Conservation (phyloP, 2,797 vertebrate species). For the Aplochiton taeniatus region DNA sequence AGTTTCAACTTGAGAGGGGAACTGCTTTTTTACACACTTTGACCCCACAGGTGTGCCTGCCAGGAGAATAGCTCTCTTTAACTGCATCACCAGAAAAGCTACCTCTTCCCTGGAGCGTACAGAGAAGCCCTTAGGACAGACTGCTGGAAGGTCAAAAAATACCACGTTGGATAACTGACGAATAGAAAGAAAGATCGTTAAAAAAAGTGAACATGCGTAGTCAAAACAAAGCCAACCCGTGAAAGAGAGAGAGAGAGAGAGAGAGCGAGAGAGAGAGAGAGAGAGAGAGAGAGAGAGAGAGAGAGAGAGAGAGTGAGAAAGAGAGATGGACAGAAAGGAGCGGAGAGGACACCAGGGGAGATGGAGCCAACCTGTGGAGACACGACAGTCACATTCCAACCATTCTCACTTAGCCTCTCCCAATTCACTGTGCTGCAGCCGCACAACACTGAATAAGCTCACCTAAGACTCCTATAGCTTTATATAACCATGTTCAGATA, state of each 20-base stretch:
- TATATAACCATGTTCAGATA: too few relatives aligned
- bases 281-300: background rate
- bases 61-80: background rate
- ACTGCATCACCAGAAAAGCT: background rate
- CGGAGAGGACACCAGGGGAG: background rate
- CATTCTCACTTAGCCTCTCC: slow-evolving; percentile 10
- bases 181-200: background rate
- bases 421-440: background rate
- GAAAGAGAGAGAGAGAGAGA: background rate
- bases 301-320: background rate
- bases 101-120: background rate
- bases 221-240: background rate
- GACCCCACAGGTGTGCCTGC: background rate
- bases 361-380: slow-evolving; percentile 45
- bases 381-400: slow-evolving; percentile 57
- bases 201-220: background rate
- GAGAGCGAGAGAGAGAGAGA: background rate
- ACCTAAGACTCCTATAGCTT: too few relatives aligned
- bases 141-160: too few relatives aligned
- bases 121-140: background rate
- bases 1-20: too few relatives aligned
- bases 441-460: too few relatives aligned
- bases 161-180: background rate
- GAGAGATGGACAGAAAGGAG: background rate
- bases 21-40: too few relatives aligned